phyloP scores from a whole-genome alignment of 2,888 invertebrate genomes.

The Latrodectus hesperus region DNA sequence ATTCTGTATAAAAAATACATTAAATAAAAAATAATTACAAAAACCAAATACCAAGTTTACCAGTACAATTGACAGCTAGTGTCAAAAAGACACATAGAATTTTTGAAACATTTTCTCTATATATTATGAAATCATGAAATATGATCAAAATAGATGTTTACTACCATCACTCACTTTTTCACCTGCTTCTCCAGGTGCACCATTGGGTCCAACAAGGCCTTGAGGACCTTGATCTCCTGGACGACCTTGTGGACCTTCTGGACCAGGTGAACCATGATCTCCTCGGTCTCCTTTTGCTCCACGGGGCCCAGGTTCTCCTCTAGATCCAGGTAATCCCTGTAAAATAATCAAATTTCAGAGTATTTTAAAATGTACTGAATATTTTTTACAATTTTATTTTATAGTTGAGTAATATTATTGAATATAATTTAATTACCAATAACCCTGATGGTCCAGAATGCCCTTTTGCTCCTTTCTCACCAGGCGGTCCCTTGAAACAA shows the following conservation, averaged over 20 bases:
- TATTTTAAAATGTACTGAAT: too few relatives aligned
- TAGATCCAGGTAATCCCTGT: slow-evolving; percentile 81
- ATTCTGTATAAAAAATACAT: too few relatives aligned
- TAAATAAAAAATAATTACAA: too few relatives aligned
- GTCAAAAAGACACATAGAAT: too few relatives aligned
- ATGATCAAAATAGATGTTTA: too few relatives aligned
- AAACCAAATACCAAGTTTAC: too few relatives aligned
- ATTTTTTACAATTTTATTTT: background rate
- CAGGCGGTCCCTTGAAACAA: slow-evolving; percentile 74
- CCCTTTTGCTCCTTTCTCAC: slow-evolving; percentile 82
- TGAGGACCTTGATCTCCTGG: slow-evolving; percentile 72
- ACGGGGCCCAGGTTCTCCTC: slow-evolving; percentile 81
- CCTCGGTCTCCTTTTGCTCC: slow-evolving; percentile 88
- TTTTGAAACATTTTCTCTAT: too few relatives aligned
- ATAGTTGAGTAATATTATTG: background rate
- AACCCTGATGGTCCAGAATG: slow-evolving; percentile 83
- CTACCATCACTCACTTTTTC: slow-evolving; percentile 54
- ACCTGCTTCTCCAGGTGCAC: slow-evolving; percentile 82
- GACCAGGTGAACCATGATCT: slow-evolving; percentile 81
- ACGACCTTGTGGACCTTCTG: slow-evolving; percentile 81
- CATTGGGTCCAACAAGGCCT: slow-evolving; percentile 76
- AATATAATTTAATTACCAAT: slow-evolving; percentile 76
- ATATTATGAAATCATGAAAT: too few relatives aligned
- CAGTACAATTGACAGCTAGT: too few relatives aligned
- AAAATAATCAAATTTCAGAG: slow-evolving; percentile 6